Conservation (phyloP, 1,140 invertebrate genomes). For the Araneus ventricosus region DNA sequence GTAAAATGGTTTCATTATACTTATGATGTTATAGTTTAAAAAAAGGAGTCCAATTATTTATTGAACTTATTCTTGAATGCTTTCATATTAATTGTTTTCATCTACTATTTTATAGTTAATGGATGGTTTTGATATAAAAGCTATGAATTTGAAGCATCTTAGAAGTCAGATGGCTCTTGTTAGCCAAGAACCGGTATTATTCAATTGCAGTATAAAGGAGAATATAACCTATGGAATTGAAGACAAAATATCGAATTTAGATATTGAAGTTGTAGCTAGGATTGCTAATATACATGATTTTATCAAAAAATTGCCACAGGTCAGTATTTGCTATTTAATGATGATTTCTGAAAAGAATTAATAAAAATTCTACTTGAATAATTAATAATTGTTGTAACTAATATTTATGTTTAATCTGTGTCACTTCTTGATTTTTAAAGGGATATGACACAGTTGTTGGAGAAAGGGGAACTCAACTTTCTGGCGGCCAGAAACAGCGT, state of each 20-base stretch:
- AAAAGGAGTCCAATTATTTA: too few relatives aligned
- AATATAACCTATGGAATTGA: slow-evolving; percentile 92
- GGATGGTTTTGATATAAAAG: slow-evolving; percentile 81
- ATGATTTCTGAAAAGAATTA: neutral
- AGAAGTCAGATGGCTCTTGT: slow-evolving; percentile 85
- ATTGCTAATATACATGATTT: slow-evolving; percentile 81
- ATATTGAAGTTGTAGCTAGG: slow-evolving; percentile 80
- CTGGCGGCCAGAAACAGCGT: slow-evolving; percentile 81
- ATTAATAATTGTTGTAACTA: neutral
- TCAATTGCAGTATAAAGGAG: slow-evolving; percentile 91
- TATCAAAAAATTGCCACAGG: slow-evolving; percentile 82
- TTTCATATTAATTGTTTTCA: neutral
- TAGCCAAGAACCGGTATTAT: slow-evolving; percentile 92
- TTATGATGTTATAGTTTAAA: too few relatives aligned
- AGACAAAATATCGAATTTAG: slow-evolving; percentile 75
- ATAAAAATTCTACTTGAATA: neutral
- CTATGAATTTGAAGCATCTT: slow-evolving; percentile 81
- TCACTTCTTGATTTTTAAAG: slow-evolving; percentile 83
- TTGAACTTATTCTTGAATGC: too few relatives aligned
- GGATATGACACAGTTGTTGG: slow-evolving; percentile 83
- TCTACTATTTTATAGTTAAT: slow-evolving; percentile 76
- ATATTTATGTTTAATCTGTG: neutral
- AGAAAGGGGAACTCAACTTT: slow-evolving; percentile 80
- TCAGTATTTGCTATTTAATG: slow-evolving; percentile 2
- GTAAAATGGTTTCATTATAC: too few relatives aligned